Evolutionary conservation across 2,797 vertebrate genomes (phyloP).

Genomic region (Muscicapa comitata): DNA sequence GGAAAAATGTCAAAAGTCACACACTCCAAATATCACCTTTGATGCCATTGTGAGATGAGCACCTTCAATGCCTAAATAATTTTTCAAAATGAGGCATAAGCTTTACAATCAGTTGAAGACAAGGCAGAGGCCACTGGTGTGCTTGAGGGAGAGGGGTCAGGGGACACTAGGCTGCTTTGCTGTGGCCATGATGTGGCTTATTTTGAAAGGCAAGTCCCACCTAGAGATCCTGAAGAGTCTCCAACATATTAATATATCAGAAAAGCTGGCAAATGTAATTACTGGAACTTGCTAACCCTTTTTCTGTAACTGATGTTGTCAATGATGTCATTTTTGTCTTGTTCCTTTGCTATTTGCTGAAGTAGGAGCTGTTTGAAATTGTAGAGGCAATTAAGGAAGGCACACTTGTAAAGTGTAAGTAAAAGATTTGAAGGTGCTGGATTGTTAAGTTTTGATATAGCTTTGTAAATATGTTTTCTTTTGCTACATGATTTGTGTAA

Average conservation of each 20-base stretch:
- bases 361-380: neutral
- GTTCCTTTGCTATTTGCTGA: neutral
- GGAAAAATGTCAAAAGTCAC: neutral
- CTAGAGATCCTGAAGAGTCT: neutral
- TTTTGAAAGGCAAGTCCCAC: neutral
- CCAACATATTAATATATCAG: neutral
- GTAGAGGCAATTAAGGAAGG: neutral
- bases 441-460: neutral
- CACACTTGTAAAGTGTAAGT: neutral
- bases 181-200: neutral
- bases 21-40: neutral
- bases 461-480: neutral
- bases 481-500: neutral
- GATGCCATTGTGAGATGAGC: neutral
- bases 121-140: neutral
- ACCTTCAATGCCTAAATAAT: neutral
- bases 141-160: neutral
- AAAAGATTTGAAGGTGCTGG: neutral
- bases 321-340: neutral
- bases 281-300: accelerated
- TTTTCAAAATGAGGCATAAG: neutral
- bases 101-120: neutral
- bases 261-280: neutral
- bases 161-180: accelerated
- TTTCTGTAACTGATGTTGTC: neutral